A percentile compares a stretch with the other conserved stretches of the same genome.
Conservation (phyloP, 2,797 vertebrate genomes). For the Danio jaintianensis region DNA sequence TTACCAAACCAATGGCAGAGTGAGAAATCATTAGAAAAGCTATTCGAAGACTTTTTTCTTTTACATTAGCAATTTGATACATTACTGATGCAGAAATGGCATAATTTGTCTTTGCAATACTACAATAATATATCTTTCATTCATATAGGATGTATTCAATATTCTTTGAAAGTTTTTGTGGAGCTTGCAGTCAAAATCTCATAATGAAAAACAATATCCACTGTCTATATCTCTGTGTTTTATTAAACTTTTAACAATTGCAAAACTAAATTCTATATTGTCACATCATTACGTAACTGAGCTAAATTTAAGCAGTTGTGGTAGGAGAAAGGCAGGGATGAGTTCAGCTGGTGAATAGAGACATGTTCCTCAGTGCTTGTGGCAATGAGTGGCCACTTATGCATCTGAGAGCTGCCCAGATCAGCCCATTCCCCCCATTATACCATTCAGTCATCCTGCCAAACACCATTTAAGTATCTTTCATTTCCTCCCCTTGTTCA, state of each 20-base stretch:
- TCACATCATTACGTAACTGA: background rate
- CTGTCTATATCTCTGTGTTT: background rate
- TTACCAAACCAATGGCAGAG: no score
- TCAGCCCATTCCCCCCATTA: constrained; percentile 52
- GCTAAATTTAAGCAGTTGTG: background rate
- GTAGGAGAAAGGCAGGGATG: constrained; percentile 14
- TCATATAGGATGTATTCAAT: background rate
- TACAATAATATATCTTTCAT: background rate
- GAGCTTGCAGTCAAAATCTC: background rate
- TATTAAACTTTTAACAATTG: background rate
- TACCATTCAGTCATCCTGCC: constrained; percentile 54
- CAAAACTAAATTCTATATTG: background rate
- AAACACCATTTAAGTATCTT: constrained; percentile 53
- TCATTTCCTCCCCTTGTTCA: constrained; percentile 59
- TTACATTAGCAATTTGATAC: background rate
- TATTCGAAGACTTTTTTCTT: background rate
- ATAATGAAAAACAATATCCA: background rate
- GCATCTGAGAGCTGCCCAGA: constrained; percentile 52
- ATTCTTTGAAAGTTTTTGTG: constrained; percentile 4
- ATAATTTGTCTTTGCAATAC: background rate
- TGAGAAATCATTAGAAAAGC: background rate
- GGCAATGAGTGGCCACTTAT: constrained; percentile 56
- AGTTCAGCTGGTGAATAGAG: constrained; percentile 51
- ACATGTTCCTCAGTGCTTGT: constrained; percentile 50
- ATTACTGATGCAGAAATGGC: background rate